Percentiles rank a stretch among this genome's conserved stretches.
Conservation (phyloP, 2,888 invertebrate genomes). For the Dryobota labecula region DNA sequence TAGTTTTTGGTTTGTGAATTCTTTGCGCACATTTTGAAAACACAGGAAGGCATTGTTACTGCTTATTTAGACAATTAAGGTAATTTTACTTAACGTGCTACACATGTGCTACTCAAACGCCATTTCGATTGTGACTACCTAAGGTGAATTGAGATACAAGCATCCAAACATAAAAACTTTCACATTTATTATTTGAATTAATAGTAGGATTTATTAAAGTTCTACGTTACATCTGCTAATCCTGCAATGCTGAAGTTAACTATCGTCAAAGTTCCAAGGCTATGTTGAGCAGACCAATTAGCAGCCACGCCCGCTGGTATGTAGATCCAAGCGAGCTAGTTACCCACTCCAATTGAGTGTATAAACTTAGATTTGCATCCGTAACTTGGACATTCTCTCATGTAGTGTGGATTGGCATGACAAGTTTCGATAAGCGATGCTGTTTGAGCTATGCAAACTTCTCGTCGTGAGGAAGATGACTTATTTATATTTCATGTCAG, state of each 20-base stretch:
- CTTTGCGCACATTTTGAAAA: no score
- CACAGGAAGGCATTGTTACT: no score
- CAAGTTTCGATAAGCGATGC: background rate
- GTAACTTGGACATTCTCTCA: background rate
- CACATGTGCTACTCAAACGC: no score
- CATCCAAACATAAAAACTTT: background rate
- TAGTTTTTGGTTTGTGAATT: no score
- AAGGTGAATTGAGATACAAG: no score
- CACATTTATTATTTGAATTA: background rate
- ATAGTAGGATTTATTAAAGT: background rate
- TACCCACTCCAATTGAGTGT: constrained; percentile 7
- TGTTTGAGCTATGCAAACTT: background rate
- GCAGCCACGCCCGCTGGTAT: constrained; percentile 36
- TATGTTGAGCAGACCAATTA: constrained; percentile 52
- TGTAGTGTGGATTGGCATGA: background rate
- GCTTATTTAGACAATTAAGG: no score
- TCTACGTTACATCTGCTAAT: no score
- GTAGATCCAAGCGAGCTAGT: constrained; percentile 29
- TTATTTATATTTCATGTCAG: background rate
- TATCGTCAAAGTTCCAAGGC: constrained; percentile 15
- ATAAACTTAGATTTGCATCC: constrained; percentile 33
- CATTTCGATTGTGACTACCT: no score
- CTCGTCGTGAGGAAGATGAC: background rate
- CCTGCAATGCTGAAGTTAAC: background rate
- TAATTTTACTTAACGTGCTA: no score